A percentile compares a stretch with the other conserved stretches of the same genome.
phyloP scores from a whole-genome alignment of 2,113 vertebrate species.

The Fulica atra region DNA sequence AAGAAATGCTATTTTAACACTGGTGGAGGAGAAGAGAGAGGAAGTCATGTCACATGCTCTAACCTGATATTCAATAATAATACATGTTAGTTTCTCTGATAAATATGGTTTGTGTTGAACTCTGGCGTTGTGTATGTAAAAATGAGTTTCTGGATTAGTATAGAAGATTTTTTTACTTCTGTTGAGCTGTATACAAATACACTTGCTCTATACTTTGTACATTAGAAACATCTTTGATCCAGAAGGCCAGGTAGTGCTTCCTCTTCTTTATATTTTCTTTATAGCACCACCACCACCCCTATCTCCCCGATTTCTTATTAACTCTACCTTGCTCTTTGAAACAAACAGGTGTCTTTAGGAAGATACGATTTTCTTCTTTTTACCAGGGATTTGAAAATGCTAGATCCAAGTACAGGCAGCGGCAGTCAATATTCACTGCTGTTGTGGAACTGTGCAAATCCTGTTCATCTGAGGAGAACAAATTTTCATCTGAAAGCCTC shows the following conservation, averaged over 20 bases:
- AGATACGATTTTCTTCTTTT: not conserved
- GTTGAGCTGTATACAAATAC: not conserved
- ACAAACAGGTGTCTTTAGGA: not conserved
- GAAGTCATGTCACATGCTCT: not conserved
- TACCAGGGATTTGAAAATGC: not conserved
- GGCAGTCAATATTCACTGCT: not conserved
- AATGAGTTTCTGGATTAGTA: not conserved
- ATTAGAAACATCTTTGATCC: not conserved
- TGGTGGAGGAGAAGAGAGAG: fast-evolving
- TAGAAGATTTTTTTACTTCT: not conserved
- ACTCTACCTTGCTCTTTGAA: not conserved
- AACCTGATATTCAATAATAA: not conserved
- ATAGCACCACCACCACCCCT: no score
- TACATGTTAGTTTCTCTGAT: not conserved
- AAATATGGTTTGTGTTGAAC: not conserved
- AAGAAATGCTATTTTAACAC: not conserved
- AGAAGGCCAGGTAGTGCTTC: not conserved
- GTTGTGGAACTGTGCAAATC: not conserved
- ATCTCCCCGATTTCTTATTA: not conserved
- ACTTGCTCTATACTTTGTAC: not conserved
- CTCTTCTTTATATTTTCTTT: no score
- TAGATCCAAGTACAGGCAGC: not conserved
- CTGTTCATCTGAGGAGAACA: not conserved
- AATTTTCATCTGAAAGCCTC: not conserved
- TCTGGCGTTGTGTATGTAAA: not conserved